Evolutionary conservation across 2,797 vertebrate genomes (phyloP).

Genomic region (Psittacula derbiana): DNA sequence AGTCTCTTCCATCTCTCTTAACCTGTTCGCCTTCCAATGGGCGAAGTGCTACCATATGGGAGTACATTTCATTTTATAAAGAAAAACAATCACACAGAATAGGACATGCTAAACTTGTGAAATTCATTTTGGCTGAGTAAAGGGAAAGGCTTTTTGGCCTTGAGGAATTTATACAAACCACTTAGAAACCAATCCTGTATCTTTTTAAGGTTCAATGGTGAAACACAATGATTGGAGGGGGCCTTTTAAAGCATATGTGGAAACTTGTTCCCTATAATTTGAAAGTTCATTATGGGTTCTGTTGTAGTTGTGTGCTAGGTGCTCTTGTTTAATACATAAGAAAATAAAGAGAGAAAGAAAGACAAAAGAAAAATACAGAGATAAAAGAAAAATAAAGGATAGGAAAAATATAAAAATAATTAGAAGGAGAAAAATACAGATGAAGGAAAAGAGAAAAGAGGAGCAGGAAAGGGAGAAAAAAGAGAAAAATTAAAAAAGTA

Average conservation of each 20-base stretch:
- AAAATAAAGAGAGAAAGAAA: background rate
- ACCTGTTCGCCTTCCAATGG: background rate
- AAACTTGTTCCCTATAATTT: slow-evolving; percentile 9
- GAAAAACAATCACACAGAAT: background rate
- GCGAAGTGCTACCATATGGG: background rate
- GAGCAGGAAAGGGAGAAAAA: background rate
- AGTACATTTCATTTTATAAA: background rate
- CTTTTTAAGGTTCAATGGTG: slow-evolving; percentile 28
- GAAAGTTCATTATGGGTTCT: background rate
- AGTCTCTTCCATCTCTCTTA: background rate
- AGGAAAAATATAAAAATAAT: background rate
- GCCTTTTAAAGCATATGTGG: background rate
- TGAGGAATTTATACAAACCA: slow-evolving; percentile 20
- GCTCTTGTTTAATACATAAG: background rate
- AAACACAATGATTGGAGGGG: background rate
- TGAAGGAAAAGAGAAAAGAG: background rate
- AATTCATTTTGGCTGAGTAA: slow-evolving; percentile 10
- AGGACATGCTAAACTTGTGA: background rate
- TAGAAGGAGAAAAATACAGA: background rate
- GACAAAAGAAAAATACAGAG: background rate
- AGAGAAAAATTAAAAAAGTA: no score
- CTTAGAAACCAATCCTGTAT: background rate
- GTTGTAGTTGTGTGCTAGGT: background rate
- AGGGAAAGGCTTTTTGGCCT: background rate
- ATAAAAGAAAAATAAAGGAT: background rate